Evolutionary conservation across 2,797 vertebrate genomes (phyloP).

Genomic region (Clamator glandarius): DNA sequence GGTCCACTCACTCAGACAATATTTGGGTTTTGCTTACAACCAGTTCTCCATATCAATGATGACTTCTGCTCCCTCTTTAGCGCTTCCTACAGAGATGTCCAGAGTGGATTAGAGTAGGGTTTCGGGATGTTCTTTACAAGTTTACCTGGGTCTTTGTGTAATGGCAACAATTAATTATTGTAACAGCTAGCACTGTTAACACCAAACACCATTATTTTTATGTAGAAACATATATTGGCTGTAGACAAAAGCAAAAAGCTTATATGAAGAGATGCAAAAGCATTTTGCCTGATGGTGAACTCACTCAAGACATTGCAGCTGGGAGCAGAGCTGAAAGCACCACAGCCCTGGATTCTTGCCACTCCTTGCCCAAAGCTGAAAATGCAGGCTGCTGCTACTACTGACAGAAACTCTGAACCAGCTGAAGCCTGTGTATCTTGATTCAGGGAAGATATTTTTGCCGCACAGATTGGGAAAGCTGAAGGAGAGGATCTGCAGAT

Average conservation of each 20-base stretch:
- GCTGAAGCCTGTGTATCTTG: background rate
- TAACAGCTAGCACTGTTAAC: background rate
- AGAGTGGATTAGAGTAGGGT: background rate
- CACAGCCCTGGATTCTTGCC: background rate
- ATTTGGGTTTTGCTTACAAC: background rate
- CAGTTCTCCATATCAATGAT: background rate
- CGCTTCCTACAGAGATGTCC: background rate
- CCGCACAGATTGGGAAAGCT: background rate
- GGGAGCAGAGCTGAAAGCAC: background rate
- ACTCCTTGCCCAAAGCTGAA: background rate
- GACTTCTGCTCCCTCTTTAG: background rate
- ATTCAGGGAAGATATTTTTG: background rate
- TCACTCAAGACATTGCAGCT: background rate
- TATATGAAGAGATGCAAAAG: background rate
- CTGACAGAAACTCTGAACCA: background rate
- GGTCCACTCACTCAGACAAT: background rate
- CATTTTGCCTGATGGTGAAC: constrained; percentile 19
- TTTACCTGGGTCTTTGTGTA: background rate
- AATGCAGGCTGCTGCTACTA: background rate
- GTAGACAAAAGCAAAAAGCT: background rate
- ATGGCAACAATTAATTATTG: background rate
- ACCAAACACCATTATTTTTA: background rate
- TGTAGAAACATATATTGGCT: background rate
- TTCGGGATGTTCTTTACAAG: background rate
- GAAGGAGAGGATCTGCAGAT: background rate